Evolutionary conservation across 2,797 vertebrate species (phyloP).

Genomic region (Lepilemur septentrionalis): DNA sequence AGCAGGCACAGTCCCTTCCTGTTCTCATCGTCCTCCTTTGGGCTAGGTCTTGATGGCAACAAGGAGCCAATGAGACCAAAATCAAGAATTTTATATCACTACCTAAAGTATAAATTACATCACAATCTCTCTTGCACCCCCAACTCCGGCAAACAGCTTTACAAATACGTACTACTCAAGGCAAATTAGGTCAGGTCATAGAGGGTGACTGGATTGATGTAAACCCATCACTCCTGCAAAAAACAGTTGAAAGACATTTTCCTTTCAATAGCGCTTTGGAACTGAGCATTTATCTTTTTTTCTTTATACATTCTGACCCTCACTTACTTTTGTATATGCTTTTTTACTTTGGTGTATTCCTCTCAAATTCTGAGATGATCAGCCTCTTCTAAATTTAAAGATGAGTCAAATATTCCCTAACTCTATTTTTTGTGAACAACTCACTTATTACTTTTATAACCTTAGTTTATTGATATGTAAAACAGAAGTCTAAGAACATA

Average conservation of each 20-base stretch:
- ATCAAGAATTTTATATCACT: background rate
- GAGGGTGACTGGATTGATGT: background rate
- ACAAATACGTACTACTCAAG: background rate
- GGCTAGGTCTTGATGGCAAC: background rate
- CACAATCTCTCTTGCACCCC: background rate
- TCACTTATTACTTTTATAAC: background rate
- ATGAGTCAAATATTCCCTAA: background rate
- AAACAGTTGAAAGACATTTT: conserved; percentile 1
- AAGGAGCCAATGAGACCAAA: background rate
- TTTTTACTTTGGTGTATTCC: background rate
- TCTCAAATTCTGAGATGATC: conserved; percentile 24
- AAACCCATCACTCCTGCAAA: background rate
- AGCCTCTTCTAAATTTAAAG: background rate
- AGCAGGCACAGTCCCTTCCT: background rate
- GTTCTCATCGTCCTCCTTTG: background rate
- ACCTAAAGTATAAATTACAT: background rate
- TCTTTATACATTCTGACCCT: background rate
- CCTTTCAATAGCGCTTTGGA: background rate
- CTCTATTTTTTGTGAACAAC: background rate
- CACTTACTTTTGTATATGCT: background rate
- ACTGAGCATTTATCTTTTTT: background rate
- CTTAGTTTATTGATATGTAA: background rate
- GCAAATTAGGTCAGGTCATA: background rate
- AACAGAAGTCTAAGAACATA: background rate
- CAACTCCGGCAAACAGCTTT: background rate